Conservation (phyloP, 2,888 invertebrate genomes). For the Leptinotarsa rubiginosa region DNA sequence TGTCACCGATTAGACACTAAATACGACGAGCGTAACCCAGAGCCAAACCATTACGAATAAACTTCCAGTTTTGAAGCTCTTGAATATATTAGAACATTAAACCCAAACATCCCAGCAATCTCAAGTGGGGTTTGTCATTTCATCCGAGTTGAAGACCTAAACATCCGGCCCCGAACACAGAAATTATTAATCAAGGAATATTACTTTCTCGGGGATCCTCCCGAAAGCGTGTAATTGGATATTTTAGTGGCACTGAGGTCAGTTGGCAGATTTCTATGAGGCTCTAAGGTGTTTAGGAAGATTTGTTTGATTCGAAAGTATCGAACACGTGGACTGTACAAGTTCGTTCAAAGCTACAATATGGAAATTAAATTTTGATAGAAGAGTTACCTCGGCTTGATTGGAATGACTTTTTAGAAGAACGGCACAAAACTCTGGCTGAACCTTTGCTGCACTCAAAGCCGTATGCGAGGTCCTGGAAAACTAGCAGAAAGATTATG, state of each 20-base stretch:
- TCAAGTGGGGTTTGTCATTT: conserved; percentile 15
- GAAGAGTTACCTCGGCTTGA: too few species aligned
- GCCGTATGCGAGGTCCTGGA: too few species aligned
- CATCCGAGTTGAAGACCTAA: conserved; percentile 9
- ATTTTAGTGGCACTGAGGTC: background rate
- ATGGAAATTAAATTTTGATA: too few species aligned
- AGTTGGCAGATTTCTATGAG: background rate
- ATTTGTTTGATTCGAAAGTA: too few species aligned
- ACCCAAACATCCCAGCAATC: conserved; percentile 14
- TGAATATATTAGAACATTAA: conserved; percentile 12
- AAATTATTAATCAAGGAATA: background rate
- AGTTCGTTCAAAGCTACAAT: too few species aligned
- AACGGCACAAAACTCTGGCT: too few species aligned
- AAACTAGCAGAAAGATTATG: too few species aligned
- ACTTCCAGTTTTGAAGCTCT: conserved; percentile 18
- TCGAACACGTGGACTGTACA: too few species aligned
- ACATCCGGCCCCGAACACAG: background rate
- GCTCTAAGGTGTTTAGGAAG: background rate
- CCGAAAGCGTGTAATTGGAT: background rate
- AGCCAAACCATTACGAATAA: background rate
- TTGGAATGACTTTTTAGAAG: too few species aligned
- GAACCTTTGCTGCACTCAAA: too few species aligned
- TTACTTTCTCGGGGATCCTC: background rate
- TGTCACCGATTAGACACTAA: background rate
- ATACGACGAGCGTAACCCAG: background rate